Evolutionary conservation across 1,140 invertebrate genomes (phyloP), one percentile per base, ranked within the genome.

Genomic region (Pseudomyrmex dendroicus): DNA sequence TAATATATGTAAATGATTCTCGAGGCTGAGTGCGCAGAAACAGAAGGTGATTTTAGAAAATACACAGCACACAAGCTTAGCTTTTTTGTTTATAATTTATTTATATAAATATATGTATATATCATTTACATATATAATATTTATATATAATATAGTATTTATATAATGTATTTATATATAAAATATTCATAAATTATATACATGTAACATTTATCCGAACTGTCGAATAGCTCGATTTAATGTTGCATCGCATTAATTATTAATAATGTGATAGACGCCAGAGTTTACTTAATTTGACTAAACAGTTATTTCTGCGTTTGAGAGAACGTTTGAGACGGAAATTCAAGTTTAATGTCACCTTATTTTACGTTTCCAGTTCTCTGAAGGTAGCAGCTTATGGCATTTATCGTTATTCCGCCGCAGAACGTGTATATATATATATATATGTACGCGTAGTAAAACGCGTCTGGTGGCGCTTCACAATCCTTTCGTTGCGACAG

Each of bases 401-500:
- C 54, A 61, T 80, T 70, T 80, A 61, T 50, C 76, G 20, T 25
- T 22, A 57, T 61, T 70, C 66, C 48, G 50, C 15, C n/a, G 66
- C 20, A 15, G 70, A 80, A 12, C 54, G 4, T n/a, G 13, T 13
- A 15, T 3, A 7, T 25, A n/a, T 20, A n/a, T 35, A 12, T 25
- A 22, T 44, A 7, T 50, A 15, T 54, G 25, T 46, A 46, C 3
- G 25, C 13, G 35, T 35, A 35, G 35, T 35, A 66, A 77, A 67
- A 67, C 62, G 62, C 50, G 74, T 22, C 54, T 61, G 22, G 22
- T 22, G 54, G 61, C 15, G 35, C 35, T 78, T 68, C 46, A 68
- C 64, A 70, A 78, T 72, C 66, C 76, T 70, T 78, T 80, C 72
- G 66, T 80, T 50, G 66, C 54, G 44, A 72, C 66, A 72, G 76